Conservation (phyloP, 2,797 vertebrate species). For the Tamandua tetradactyla region DNA sequence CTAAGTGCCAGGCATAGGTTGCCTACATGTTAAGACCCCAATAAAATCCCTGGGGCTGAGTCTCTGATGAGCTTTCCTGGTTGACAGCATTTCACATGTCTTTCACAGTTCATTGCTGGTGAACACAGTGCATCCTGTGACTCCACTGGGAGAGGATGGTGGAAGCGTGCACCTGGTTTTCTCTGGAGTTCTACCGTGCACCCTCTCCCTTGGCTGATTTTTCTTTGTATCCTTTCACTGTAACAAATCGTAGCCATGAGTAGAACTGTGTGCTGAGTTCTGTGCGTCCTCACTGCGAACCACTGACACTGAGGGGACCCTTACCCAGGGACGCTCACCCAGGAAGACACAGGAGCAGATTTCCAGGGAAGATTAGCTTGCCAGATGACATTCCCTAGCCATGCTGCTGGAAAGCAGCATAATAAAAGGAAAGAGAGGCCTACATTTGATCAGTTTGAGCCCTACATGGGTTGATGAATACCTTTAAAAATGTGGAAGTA, state of each 20-base stretch:
- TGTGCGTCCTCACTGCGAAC: not conserved
- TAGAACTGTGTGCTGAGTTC: not conserved
- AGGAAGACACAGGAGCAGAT: not conserved
- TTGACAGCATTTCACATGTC: not conserved
- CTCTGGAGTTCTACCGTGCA: not conserved
- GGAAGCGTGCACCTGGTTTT: not conserved
- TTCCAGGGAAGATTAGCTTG: not conserved
- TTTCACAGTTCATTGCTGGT: not conserved
- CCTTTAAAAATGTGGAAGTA: not conserved
- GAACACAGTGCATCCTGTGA: not conserved
- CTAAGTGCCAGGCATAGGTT: not conserved
- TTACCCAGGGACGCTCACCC: too few species aligned
- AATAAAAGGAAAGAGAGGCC: not conserved
- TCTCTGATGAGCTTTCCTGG: not conserved
- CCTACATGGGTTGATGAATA: not conserved
- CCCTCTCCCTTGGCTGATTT: not conserved
- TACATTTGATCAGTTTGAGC: not conserved
- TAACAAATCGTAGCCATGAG: not conserved
- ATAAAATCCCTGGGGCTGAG: not conserved
- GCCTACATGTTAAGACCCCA: not conserved
- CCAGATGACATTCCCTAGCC: not conserved
- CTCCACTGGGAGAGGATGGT: not conserved
- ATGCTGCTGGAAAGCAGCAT: not conserved
- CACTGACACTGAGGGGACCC: not conserved
- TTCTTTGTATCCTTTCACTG: not conserved